These are phyloP conservation scores for Seladonia tumulorum DNA, from an alignment of 2,888 invertebrate species.

Conservation along the genomic window DNA sequence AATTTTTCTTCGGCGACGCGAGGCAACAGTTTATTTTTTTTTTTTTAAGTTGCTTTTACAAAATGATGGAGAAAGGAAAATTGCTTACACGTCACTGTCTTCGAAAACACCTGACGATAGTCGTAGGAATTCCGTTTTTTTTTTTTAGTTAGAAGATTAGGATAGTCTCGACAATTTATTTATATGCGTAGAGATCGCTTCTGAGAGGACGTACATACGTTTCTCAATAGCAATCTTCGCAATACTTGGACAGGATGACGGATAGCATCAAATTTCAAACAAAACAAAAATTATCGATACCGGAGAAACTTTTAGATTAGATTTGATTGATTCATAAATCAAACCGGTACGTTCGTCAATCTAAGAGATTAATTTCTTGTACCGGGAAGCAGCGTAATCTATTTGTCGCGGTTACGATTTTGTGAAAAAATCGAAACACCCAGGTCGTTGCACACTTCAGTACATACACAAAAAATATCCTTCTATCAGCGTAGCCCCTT, in stretches of 20 bases:
- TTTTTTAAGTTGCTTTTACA: background rate
- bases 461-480: background rate
- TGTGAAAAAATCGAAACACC: background rate
- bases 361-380: background rate
- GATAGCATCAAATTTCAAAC: background rate
- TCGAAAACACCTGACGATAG: background rate
- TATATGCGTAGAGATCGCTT: background rate
- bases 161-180: background rate
- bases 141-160: background rate
- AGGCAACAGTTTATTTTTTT: background rate
- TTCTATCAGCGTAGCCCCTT: background rate
- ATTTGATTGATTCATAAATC: background rate
- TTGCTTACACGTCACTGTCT: background rate
- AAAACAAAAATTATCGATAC: background rate
- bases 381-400: background rate
- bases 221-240: too few relatives aligned
- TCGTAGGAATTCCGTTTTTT: background rate
- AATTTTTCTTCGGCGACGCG: background rate
- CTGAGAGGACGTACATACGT: too few relatives aligned
- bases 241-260: background rate
- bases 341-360: background rate
- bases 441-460: background rate
- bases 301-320: background rate
- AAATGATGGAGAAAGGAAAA: background rate
- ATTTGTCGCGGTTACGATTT: background rate